A percentile compares a stretch with the other conserved stretches of the same genome.
These are phyloP conservation scores for Notospermus geniculatus DNA, from an alignment of 1,140 invertebrate species.

Conservation along the genomic window DNA sequence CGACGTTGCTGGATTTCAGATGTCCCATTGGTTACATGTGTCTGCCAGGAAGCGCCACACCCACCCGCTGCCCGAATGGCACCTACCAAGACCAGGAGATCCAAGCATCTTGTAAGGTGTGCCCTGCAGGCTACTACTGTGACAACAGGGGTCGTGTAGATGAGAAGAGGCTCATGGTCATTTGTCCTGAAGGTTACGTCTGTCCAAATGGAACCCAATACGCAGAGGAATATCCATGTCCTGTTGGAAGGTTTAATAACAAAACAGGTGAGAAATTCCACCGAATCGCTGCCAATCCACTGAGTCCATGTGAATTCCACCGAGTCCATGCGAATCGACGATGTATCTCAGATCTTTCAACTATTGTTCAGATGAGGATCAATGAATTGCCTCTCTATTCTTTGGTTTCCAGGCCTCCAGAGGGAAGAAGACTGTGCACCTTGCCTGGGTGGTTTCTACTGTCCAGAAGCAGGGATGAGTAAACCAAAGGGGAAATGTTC, in stretches of 20 bases:
- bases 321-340: too few relatives aligned
- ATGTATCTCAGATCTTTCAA: too few relatives aligned
- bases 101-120: conserved; percentile 36
- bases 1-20: conserved; percentile 19
- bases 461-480: conserved; percentile 43
- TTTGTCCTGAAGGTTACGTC: conserved; percentile 47
- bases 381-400: too few relatives aligned
- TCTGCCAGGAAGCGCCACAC: conserved; percentile 30
- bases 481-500: conserved; percentile 37
- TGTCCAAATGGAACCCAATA: conserved; percentile 43
- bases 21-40: conserved; percentile 48
- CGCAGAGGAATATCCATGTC: conserved; percentile 42
- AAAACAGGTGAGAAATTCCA: conserved; percentile 7
- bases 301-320: too few relatives aligned
- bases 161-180: conserved; percentile 40
- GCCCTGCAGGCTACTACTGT: conserved; percentile 48
- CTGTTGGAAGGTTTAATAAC: conserved; percentile 41
- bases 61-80: conserved; percentile 42
- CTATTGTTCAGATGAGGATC: too few relatives aligned
- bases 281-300: too few relatives aligned
- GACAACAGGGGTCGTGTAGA: conserved; percentile 43
- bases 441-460: conserved; percentile 46
- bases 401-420: conserved; percentile 38
- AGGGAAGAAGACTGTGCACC: conserved; percentile 33
- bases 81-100: conserved; percentile 44